Conservation (phyloP, 2,113 vertebrate genomes). For the Clarias macrocephalus region DNA sequence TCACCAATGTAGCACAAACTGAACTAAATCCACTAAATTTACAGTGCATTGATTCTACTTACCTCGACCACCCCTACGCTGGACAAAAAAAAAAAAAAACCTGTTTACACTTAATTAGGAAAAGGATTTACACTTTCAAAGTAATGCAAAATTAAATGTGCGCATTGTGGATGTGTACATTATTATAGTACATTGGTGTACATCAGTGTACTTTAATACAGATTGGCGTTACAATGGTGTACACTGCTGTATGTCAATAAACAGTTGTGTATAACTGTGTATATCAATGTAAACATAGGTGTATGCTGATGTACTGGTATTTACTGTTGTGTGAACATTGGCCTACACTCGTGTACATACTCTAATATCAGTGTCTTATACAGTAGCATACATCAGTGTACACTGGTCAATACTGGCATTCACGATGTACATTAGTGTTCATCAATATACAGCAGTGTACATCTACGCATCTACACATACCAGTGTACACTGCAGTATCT, state of each 20-base stretch:
- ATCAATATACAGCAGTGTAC: neutral
- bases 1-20: neutral
- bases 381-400: neutral
- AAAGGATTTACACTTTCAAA: neutral
- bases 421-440: neutral
- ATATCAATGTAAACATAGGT: neutral
- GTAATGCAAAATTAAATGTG: neutral
- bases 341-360: neutral
- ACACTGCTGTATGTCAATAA: neutral
- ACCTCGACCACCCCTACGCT: neutral
- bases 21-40: neutral
- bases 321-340: neutral
- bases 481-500: neutral
- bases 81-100: constrained; percentile 14
- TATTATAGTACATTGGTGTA: neutral
- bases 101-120: neutral
- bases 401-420: neutral
- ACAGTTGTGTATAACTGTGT: neutral
- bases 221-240: too few species aligned
- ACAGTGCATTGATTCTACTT: neutral
- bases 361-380: too few species aligned
- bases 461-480: too few species aligned
- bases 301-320: neutral
- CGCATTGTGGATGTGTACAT: neutral
- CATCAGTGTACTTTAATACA: neutral